Base-by-base conservation (phyloP, 2,797 vertebrate species). In the Pseudochirops corinnae region DNA sequence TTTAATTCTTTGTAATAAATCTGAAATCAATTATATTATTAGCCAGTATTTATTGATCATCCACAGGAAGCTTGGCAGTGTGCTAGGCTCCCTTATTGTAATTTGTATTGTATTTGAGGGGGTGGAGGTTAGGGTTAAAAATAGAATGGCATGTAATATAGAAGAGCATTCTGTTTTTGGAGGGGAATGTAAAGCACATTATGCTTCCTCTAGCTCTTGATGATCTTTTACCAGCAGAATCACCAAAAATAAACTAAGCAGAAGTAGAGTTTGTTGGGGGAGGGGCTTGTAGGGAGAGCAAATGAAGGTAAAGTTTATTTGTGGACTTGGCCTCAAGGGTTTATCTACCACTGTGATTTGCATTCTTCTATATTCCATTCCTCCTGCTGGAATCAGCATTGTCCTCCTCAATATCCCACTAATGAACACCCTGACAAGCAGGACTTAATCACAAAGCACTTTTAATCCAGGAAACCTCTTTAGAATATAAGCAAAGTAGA, bases 321-420 rank as follows among this genome's bases (percentile, higher is more conserved):
- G 31, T 92, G 55, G 60, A 95, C 82, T 90, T 95, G 39, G 91
- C 87, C 90, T n/a, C 91, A 95, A 96, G 56, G 46, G 57, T 97
- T 96, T 94, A 57, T 96, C 95, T 29, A 91, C 93, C 96, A 92
- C 95, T 95, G 91, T 91, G n/a, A 91, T 94, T 95, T 33, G 39
- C 33, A 33, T 56, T 93, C 74, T 92, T 95, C 92, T 57, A 62
- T 1, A 60, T 94, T 94, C 62, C 39, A 94, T 94, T 96, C 82
- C 91, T 96, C 93, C 94, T 95, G 67, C 95, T 95, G 91, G 56
- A 93, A 96, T 97, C 95, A 96, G 91, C 58, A 95, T 95, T 95
- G 94, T 96, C 62, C 94, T 95, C 56, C 92, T 97, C 96, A 96
- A 33, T 92, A 94, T 96, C 92, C 90, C 92, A 93, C 62, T 97